Percentiles rank a stretch among this genome's conserved stretches.
Evolutionary conservation across 2,888 invertebrate genomes (phyloP).

Genomic region (Dendrolimus pini): DNA sequence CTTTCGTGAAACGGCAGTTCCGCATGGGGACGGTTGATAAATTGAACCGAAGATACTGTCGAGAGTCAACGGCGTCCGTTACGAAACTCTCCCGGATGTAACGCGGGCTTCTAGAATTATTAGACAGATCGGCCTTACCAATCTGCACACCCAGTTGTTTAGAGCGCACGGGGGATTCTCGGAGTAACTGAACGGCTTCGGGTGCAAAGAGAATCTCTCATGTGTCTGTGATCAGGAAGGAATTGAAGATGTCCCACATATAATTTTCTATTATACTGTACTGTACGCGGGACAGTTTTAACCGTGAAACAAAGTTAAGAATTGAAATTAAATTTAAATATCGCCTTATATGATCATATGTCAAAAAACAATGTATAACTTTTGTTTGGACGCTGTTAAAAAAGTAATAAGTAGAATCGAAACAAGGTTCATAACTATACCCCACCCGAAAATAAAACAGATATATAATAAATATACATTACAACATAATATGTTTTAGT

Average conservation of each 20-base stretch:
- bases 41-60: not conserved
- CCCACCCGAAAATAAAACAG: too few species aligned
- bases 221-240: not conserved
- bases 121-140: not conserved
- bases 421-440: too few species aligned
- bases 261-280: not conserved
- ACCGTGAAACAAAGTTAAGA: not conserved
- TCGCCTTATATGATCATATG: too few species aligned
- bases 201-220: not conserved
- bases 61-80: not conserved
- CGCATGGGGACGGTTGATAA: not conserved
- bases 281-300: not conserved
- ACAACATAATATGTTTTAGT: too few species aligned
- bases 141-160: not conserved
- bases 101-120: not conserved
- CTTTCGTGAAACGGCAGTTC: not conserved
- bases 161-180: not conserved
- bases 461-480: too few species aligned
- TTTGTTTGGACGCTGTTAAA: too few species aligned
- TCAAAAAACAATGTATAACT: too few species aligned
- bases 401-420: too few species aligned
- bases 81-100: not conserved
- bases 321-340: too few species aligned
- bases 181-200: not conserved
- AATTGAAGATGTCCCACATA: not conserved